Evolutionary conservation across 2,113 vertebrate species (phyloP), one percentile per base, ranked within the genome.

Genomic region (Mus pahari): DNA sequence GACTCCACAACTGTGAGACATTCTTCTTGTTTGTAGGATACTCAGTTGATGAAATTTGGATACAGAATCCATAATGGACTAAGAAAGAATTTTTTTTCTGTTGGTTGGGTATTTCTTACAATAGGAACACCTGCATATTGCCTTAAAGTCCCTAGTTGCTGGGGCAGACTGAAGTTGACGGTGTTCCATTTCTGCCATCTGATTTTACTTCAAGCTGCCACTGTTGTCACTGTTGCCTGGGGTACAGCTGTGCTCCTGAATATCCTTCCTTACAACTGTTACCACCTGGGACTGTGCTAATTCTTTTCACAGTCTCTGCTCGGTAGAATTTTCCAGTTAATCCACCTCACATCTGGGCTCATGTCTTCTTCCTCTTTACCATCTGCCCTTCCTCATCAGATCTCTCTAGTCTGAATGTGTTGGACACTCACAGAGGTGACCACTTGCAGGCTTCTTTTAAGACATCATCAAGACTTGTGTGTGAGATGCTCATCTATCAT

Each of bases 51-150:
- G 33, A 1, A 53, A 73, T 81, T 87, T 87, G 73, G 62, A 81
- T 42, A 73, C 12, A 75, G 42, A 75, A 75, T 75, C 24, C 12
- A 42, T 8, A 77, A 64, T 64, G 14, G 55, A 79, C 53, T 81
- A 87, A 91, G 11, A 42, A 17, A 91, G 92, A 45, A 42, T 7
- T 58, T 86, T 91, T 96, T 91, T 33, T 90, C 64, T 96, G 42
- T 79, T 87, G 77, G 60, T 20, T 82, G 5, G 7, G 16, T 68
- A 89, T 33, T 55, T 83, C 50, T 90, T 88, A 64, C 53, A 96
- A 95, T 11, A 95, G 62, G 81, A 93, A 87, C 50, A 88, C 17
- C 64, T 50, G 77, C 16, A 7, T 96, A 28, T 86, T 13, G 1
- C 53, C 83, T 31, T 55, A 77, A 42, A 55, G 16, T 5, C 8